phyloP scores from a whole-genome alignment of 92 coral and sea anemone species.

The Ricordea florida region DNA sequence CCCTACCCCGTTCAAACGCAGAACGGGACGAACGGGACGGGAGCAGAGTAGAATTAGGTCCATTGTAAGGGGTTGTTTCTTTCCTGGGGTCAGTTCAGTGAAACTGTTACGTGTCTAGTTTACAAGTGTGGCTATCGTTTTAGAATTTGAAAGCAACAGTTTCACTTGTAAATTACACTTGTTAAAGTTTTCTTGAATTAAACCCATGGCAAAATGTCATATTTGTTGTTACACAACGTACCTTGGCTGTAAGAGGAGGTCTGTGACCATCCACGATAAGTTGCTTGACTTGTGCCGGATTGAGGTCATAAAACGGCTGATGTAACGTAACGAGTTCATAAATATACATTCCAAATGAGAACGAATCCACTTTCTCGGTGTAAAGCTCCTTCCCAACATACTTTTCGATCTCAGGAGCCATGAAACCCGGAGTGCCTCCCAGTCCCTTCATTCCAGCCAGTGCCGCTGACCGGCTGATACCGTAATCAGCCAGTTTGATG shows the following conservation, averaged over 20 bases:
- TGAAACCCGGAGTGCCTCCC: constrained; percentile 99
- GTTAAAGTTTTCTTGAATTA: not conserved
- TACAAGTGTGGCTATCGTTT: no score
- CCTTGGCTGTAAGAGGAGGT: constrained; percentile 93
- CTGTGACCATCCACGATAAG: constrained; percentile 88
- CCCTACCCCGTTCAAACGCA: no score
- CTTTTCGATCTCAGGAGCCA: constrained; percentile 99
- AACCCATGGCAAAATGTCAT: not conserved
- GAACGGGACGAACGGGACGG: no score
- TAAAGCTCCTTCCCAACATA: constrained; percentile 95
- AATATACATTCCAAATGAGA: constrained; percentile 98
- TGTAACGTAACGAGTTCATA: constrained; percentile 90
- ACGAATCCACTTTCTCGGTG: constrained; percentile 98
- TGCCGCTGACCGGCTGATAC: constrained; percentile 98
- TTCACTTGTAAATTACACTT: no score
- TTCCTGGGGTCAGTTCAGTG: no score
- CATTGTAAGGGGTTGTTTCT: no score
- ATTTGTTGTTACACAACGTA: constrained; percentile 10
- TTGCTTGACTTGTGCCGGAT: constrained; percentile 94
- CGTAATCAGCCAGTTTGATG: constrained; percentile 98
- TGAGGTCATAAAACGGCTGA: constrained; percentile 93
- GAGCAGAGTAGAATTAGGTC: no score
- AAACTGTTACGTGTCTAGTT: not conserved
- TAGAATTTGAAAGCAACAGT: no score
- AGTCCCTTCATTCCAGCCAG: constrained; percentile 97